Conservation (phyloP, 2,113 vertebrate genomes). For the Mustelus asterias region DNA sequence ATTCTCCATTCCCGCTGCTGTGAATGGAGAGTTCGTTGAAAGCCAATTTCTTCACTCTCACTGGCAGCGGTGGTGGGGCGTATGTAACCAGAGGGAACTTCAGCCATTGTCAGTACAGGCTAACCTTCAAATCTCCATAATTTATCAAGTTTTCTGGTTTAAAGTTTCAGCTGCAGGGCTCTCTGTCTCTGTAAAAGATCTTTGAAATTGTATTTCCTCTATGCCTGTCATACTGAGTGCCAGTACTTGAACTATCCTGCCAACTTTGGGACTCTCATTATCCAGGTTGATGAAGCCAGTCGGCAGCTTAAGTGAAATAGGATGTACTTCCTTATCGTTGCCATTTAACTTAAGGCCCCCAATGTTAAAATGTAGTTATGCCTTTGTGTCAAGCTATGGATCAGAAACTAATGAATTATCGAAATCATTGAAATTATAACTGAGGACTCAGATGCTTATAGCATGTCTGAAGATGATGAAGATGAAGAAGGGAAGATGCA, state of each 20-base stretch:
- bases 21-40: too few relatives aligned
- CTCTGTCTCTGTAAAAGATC: neutral
- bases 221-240: neutral
- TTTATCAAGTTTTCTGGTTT: neutral
- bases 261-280: neutral
- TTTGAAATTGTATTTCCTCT: neutral
- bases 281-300: neutral
- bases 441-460: too few relatives aligned
- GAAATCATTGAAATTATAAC: neutral
- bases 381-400: neutral
- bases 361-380: neutral
- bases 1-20: too few relatives aligned
- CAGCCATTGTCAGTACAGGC: neutral
- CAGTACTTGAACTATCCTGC: neutral
- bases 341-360: neutral
- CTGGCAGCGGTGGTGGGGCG: too few relatives aligned
- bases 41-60: too few relatives aligned
- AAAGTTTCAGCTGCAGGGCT: neutral
- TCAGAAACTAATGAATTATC: neutral
- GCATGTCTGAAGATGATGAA: too few relatives aligned
- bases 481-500: too few relatives aligned
- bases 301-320: neutral
- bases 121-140: neutral
- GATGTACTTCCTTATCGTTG: neutral
- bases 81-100: too few relatives aligned